Percentiles rank a stretch among this genome's conserved stretches.
Evolutionary conservation across 1,140 invertebrate genomes (phyloP).

Genomic region (Alviniconcha marisindica): DNA sequence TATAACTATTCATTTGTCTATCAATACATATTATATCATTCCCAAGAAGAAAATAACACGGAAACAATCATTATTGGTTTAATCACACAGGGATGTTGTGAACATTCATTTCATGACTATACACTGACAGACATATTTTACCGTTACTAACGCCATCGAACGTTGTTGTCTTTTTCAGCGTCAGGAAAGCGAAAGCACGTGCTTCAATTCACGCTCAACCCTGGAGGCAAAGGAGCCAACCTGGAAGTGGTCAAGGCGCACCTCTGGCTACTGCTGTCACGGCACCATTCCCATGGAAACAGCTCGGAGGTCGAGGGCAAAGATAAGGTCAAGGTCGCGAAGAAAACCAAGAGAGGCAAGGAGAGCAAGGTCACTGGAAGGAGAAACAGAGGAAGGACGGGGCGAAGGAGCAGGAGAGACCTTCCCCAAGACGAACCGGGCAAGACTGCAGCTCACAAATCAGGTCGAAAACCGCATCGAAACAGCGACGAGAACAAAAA

Average conservation of each 20-base stretch:
- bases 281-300: background rate
- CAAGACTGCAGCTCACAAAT: background rate
- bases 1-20: background rate
- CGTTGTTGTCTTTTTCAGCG: background rate
- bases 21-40: background rate
- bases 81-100: background rate
- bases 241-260: conserved; percentile 46
- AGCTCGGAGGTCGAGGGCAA: background rate
- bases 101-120: background rate
- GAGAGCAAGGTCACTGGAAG: background rate
- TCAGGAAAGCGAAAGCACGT: conserved; percentile 9
- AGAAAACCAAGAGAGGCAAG: background rate
- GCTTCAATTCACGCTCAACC: conserved; percentile 40
- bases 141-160: background rate
- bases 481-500: no score
- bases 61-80: background rate
- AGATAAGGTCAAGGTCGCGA: background rate
- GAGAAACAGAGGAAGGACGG: background rate
- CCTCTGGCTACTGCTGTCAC: conserved; percentile 37
- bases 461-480: background rate
- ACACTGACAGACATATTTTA: background rate
- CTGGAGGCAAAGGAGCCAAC: background rate
- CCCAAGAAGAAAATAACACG: background rate
- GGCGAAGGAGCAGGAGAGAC: background rate
- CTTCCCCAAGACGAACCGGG: background rate